Conservation (phyloP, 2,113 vertebrate genomes). For the Dolichotis patagonum region DNA sequence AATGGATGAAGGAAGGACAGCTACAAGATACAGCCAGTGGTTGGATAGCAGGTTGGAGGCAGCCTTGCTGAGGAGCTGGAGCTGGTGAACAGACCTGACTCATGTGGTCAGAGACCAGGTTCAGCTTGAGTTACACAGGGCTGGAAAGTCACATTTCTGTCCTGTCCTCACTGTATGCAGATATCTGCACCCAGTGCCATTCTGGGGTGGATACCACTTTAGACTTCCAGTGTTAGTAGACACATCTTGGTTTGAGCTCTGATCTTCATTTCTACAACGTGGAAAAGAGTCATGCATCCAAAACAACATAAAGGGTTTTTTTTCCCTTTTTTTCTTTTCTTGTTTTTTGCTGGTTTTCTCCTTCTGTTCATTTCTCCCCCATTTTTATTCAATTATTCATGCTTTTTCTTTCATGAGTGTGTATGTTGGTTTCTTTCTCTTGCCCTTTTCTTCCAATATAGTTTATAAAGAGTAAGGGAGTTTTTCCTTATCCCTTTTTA, state of each 20-base stretch:
- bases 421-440: not conserved
- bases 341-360: not conserved
- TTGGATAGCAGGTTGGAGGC: not conserved
- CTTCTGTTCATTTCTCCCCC: not conserved
- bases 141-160: not conserved
- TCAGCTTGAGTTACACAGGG: not conserved
- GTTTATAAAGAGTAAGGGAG: too few relatives aligned
- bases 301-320: not conserved
- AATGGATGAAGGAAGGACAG: not conserved
- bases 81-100: not conserved
- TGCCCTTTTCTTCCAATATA: not conserved
- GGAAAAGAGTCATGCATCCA: not conserved
- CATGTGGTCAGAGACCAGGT: not conserved
- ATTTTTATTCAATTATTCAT: not conserved
- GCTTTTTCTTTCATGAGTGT: not conserved
- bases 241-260: not conserved
- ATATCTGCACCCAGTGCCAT: not conserved
- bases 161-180: not conserved
- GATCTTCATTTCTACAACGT: not conserved
- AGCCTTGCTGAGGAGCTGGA: not conserved
- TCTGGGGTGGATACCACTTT: not conserved
- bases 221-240: not conserved
- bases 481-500: not conserved
- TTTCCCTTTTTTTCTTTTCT: too few relatives aligned
- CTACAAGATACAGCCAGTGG: not conserved